These are phyloP conservation scores for Agelas oroides DNA, from an alignment of 37 sponge, comb jelly and placozoan genomes.

Conservation along the genomic window DNA sequence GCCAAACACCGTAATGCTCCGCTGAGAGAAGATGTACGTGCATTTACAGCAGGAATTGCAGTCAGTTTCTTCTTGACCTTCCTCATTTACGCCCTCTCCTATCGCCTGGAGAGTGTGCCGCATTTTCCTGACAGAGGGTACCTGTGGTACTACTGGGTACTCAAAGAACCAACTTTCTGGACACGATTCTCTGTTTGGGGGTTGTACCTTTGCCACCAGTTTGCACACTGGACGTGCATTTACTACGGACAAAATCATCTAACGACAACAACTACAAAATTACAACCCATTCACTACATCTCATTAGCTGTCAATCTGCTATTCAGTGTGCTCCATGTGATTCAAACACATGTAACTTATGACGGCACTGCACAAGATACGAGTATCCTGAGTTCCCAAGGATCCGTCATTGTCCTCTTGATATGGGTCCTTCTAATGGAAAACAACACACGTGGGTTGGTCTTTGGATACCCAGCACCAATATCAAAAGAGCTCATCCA, in stretches of 20 bases:
- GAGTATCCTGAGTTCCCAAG: not conserved
- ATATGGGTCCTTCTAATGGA: conserved; percentile 38
- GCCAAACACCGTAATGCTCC: no score
- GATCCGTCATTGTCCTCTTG: conserved; percentile 13
- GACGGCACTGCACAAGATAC: conserved; percentile 45
- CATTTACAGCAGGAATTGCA: not conserved
- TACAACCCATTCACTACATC: conserved; percentile 11
- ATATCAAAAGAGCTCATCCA: conserved; percentile 6
- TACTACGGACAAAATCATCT: conserved; percentile 21
- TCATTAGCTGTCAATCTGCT: conserved; percentile 1
- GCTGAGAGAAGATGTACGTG: not conserved
- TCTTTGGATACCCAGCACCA: conserved; percentile 20
- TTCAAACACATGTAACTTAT: conserved; percentile 35
- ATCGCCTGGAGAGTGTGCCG: conserved; percentile 9
- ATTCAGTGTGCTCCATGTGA: conserved; percentile 16
- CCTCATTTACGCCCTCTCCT: not conserved
- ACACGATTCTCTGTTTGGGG: conserved; percentile 23
- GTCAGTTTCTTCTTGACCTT: not conserved
- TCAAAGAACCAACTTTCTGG: conserved; percentile 23
- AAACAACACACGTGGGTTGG: conserved; percentile 27
- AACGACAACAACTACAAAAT: not conserved
- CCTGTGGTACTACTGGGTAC: conserved; percentile 38
- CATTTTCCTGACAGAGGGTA: conserved; percentile 30
- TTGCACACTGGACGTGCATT: conserved; percentile 9
- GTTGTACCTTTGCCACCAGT: conserved; percentile 21